phyloP scores from a whole-genome alignment of 2,113 vertebrate species.

The Gallinago undulata region DNA sequence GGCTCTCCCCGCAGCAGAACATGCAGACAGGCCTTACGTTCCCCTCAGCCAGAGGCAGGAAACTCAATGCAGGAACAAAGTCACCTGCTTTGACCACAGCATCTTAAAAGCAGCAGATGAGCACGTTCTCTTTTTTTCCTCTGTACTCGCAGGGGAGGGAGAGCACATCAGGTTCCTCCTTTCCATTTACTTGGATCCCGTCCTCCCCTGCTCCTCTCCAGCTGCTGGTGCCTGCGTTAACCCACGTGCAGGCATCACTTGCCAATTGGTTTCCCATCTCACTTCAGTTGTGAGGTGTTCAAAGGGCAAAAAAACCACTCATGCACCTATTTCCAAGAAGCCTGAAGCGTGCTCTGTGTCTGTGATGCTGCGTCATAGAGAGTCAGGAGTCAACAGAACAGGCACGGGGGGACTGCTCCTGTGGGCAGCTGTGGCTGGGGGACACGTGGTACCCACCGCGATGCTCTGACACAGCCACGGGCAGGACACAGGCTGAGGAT shows the following conservation, averaged over 20 bases:
- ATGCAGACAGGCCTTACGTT: fast-evolving
- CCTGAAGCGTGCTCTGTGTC: not conserved
- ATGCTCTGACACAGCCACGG: fast-evolving
- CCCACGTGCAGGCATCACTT: fast-evolving
- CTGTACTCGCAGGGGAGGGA: not conserved
- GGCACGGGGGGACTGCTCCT: fast-evolving
- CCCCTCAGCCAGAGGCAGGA: not conserved
- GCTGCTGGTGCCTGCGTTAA: not conserved
- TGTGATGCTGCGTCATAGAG: fast-evolving
- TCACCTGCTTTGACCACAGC: not conserved
- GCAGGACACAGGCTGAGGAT: fast-evolving
- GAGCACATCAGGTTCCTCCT: not conserved
- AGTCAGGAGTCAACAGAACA: fast-evolving
- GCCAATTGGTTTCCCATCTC: not conserved
- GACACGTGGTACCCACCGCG: fast-evolving
- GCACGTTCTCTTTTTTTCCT: not conserved
- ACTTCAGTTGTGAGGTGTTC: not conserved
- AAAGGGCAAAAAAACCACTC: not conserved
- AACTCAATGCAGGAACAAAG: not conserved
- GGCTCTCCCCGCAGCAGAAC: not conserved
- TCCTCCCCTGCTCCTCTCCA: too few species aligned
- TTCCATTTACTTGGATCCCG: not conserved
- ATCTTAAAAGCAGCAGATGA: not conserved
- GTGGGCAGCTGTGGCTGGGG: too few species aligned
- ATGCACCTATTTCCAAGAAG: not conserved